A percentile compares a stretch with the other conserved stretches of the same genome.
Evolutionary conservation across 2,888 invertebrate species (phyloP).

Genomic region (Poecilobothrus nobilitatus): DNA sequence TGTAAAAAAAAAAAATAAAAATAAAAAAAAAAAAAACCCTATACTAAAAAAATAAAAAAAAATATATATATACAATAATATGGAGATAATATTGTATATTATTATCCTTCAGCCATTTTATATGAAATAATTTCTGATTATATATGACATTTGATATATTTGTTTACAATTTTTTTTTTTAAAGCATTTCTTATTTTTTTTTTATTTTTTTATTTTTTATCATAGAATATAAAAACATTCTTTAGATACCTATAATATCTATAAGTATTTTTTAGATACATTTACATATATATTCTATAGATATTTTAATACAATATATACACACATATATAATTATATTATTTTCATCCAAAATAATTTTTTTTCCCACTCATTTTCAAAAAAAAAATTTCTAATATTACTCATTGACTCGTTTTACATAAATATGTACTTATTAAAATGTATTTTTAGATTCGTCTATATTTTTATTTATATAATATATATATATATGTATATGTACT

Average conservation of each 20-base stretch:
- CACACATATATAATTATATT: not conserved
- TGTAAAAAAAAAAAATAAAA: too few species aligned
- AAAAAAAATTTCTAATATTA: not conserved
- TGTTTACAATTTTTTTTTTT: slow-evolving; percentile 19
- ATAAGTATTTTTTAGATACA: too few species aligned
- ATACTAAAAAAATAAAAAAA: too few species aligned
- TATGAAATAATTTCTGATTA: slow-evolving; percentile 22
- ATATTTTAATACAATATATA: too few species aligned
- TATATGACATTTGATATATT: slow-evolving; percentile 23
- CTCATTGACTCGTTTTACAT: not conserved
- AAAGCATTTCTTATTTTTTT: not conserved
- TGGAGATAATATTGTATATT: not conserved
- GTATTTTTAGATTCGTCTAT: too few species aligned
- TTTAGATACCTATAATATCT: too few species aligned
- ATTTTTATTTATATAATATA: too few species aligned
- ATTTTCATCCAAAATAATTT: not conserved
- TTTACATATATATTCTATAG: too few species aligned
- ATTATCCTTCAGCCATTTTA: slow-evolving; percentile 9
- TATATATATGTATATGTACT: too few species aligned
- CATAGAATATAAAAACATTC: too few species aligned
- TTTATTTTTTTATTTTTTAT: too few species aligned
- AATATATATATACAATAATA: too few species aligned
- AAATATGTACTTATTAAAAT: not conserved
- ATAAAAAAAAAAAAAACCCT: not conserved
- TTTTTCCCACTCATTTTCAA: not conserved